Percentiles rank a stretch among this genome's conserved stretches.
Conservation (phyloP, 1,140 invertebrate genomes). For the Apocrypta bakeri region DNA sequence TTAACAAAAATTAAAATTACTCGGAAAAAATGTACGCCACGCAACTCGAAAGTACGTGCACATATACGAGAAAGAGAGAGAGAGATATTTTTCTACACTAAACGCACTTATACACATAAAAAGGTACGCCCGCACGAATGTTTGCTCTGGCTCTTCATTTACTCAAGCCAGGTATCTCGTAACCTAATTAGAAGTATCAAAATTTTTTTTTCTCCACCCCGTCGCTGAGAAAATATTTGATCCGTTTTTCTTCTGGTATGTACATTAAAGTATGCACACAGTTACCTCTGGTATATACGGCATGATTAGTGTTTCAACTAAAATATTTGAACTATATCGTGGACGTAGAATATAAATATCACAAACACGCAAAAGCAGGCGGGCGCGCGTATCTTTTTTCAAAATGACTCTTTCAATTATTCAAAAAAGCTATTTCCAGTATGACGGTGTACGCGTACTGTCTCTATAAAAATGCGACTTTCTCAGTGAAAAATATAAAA, state of each 20-base stretch:
- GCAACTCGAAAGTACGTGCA: too few species aligned
- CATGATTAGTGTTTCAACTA: background rate
- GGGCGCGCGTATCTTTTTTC: too few species aligned
- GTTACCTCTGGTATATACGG: too few species aligned
- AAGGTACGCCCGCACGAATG: background rate
- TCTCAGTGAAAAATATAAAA: background rate
- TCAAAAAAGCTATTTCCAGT: background rate
- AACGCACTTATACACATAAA: background rate
- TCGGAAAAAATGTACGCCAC: too few species aligned
- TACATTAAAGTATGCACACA: background rate
- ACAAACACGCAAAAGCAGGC: too few species aligned
- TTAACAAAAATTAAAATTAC: background rate
- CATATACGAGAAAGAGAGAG: background rate
- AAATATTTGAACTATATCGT: background rate
- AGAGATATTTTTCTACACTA: background rate
- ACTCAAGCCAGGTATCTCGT: slow-evolving; percentile 9
- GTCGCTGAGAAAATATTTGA: slow-evolving; percentile 14
- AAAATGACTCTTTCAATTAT: background rate
- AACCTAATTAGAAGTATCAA: slow-evolving; percentile 28
- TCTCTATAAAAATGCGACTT: background rate
- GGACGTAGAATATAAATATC: background rate
- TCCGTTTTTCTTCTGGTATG: background rate
- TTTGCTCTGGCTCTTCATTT: background rate
- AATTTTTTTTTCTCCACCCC: background rate
- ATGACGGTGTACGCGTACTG: too few species aligned